Conservation (phyloP, 2,888 invertebrate genomes). For the Machimus rusticus region DNA sequence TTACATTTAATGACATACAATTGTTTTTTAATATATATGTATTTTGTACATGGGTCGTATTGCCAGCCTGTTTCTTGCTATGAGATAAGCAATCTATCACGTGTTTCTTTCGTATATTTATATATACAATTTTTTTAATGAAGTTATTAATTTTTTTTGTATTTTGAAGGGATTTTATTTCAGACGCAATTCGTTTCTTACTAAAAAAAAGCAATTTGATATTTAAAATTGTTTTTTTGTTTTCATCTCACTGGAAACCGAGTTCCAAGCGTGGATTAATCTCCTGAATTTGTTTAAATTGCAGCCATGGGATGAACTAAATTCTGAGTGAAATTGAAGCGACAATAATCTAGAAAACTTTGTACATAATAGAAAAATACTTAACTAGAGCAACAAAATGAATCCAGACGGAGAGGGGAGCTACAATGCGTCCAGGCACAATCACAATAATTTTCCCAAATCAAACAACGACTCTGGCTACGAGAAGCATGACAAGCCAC, state of each 20-base stretch:
- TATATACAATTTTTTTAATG: no score
- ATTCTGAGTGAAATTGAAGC: conserved; percentile 31
- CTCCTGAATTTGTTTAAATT: neutral
- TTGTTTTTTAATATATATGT: no score
- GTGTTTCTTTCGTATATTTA: no score
- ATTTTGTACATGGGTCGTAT: no score
- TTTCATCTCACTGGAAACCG: no score
- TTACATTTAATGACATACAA: no score
- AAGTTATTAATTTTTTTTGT: no score
- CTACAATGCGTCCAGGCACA: conserved; percentile 29
- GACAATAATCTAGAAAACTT: conserved; percentile 34
- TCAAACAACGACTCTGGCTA: conserved; percentile 20
- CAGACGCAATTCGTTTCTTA: no score
- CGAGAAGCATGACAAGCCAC: conserved; percentile 48
- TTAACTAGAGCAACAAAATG: conserved; percentile 33
- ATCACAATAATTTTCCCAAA: conserved; percentile 38
- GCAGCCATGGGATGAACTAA: conserved; percentile 15
- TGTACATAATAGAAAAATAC: conserved; percentile 24
- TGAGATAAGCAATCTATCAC: no score
- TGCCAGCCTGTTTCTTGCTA: no score
- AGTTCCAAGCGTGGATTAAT: neutral
- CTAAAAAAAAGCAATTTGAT: no score
- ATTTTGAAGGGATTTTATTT: no score
- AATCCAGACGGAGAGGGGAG: conserved; percentile 42
- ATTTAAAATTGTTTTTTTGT: neutral